Conservation (phyloP, 2,888 invertebrate species). For the Ophion costatus region DNA sequence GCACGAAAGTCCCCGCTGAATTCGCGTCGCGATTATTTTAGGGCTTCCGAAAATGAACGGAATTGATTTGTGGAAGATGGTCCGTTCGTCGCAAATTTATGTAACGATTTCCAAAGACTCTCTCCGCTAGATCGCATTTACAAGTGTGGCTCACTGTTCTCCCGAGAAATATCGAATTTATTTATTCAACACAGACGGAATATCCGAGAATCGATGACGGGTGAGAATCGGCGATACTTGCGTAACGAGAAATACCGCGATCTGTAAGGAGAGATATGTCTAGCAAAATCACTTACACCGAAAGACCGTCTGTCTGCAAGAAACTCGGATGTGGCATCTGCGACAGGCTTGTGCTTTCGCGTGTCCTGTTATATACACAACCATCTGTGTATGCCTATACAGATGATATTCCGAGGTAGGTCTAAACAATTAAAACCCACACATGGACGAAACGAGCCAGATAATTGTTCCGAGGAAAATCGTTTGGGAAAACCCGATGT, state of each 20-base stretch:
- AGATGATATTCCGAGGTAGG: neutral
- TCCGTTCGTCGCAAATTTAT: constrained; percentile 10
- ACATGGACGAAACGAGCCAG: neutral
- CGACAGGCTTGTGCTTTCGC: neutral
- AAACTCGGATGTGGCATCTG: constrained; percentile 10
- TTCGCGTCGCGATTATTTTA: constrained; percentile 15
- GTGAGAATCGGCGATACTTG: constrained; percentile 11
- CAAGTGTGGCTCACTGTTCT: neutral
- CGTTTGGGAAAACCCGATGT: constrained; percentile 43
- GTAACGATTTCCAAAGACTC: constrained; percentile 20
- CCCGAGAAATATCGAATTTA: constrained; percentile 49
- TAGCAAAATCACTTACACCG: neutral
- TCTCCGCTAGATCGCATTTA: neutral
- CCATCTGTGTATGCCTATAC: neutral
- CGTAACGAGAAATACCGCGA: constrained; percentile 26
- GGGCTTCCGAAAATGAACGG: constrained; percentile 13
- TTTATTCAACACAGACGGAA: constrained; percentile 36
- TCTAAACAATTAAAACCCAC: constrained; percentile 14
- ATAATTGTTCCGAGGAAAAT: constrained; percentile 45
- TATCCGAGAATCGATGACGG: constrained; percentile 21
- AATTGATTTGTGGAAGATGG: constrained; percentile 16
- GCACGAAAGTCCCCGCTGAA: neutral
- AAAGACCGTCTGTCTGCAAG: neutral
- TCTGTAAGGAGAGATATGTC: neutral
- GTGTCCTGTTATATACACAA: neutral